Conservation (phyloP, 2,113 vertebrate genomes). For the Symphodus melops region DNA sequence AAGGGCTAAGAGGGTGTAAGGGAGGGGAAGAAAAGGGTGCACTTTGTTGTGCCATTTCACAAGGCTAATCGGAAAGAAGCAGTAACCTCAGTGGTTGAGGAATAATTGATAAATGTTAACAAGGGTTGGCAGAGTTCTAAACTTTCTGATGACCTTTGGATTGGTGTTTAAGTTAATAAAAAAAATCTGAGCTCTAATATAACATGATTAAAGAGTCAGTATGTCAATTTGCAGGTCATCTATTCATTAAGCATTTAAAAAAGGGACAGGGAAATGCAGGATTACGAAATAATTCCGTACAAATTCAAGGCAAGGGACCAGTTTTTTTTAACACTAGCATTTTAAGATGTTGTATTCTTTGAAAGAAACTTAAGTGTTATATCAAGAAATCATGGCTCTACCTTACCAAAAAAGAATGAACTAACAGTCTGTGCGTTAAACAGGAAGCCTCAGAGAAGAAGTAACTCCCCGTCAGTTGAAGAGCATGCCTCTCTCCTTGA, state of each 20-base stretch:
- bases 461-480: constrained; percentile 46
- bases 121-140: constrained; percentile 27
- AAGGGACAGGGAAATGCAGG: background rate
- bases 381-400: background rate
- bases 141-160: constrained; percentile 38
- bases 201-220: background rate
- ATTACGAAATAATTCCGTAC: background rate
- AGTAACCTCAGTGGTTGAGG: constrained; percentile 37
- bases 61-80: constrained; percentile 66
- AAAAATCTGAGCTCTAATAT: background rate
- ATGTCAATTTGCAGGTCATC: background rate
- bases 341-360: no score
- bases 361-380: background rate
- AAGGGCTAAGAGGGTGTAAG: constrained; percentile 71
- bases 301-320: no score
- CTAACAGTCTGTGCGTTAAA: constrained; percentile 5
- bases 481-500: constrained; percentile 33
- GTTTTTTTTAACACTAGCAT: no score
- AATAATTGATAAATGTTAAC: constrained; percentile 66
- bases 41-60: constrained; percentile 75
- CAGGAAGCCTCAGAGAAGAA: constrained; percentile 33
- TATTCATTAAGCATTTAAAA: background rate
- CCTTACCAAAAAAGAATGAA: no score
- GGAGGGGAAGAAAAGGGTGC: constrained; percentile 66
- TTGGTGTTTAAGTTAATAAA: constrained; percentile 18